These are phyloP conservation scores for Mesopsocus fuscifrons DNA, from an alignment of 2,888 invertebrate species.

Conservation along the genomic window DNA sequence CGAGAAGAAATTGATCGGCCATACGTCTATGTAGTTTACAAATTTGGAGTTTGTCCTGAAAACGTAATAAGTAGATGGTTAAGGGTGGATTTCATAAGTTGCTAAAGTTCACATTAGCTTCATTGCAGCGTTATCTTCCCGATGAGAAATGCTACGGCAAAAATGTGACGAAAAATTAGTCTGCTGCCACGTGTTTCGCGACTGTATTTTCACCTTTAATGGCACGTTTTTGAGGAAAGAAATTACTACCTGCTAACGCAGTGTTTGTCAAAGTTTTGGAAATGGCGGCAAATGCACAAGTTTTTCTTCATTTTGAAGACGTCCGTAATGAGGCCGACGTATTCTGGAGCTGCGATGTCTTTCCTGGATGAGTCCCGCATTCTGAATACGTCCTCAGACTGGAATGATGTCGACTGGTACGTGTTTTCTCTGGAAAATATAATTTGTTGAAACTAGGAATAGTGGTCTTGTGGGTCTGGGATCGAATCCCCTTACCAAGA, in stretches of 20 bases:
- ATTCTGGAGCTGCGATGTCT: conserved; percentile 31
- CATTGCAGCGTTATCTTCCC: conserved; percentile 11
- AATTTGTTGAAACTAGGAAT: no score
- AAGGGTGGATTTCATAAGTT: conserved; percentile 12
- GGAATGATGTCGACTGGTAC: neutral
- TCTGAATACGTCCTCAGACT: neutral
- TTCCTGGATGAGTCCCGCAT: neutral
- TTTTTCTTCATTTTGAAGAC: conserved; percentile 87
- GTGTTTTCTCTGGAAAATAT: neutral
- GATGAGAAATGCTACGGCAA: no score
- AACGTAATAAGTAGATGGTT: conserved; percentile 16
- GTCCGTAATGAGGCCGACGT: conserved; percentile 71
- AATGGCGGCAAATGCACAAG: conserved; percentile 81
- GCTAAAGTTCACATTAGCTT: conserved; percentile 7
- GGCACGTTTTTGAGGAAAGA: no score
- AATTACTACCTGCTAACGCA: neutral
- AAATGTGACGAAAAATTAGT: no score
- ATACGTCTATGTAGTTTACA: conserved; percentile 81
- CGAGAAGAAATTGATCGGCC: conserved; percentile 85
- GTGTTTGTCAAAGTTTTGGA: conserved; percentile 38
- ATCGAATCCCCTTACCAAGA: no score
- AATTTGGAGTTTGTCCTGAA: conserved; percentile 31
- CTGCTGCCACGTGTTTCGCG: no score
- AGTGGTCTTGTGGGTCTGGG: no score
- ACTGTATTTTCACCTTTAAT: no score